Evolutionary conservation across 1,140 invertebrate genomes (phyloP), one percentile per base, ranked within the genome.

Genomic region (Lepeophtheirus salmonis): DNA sequence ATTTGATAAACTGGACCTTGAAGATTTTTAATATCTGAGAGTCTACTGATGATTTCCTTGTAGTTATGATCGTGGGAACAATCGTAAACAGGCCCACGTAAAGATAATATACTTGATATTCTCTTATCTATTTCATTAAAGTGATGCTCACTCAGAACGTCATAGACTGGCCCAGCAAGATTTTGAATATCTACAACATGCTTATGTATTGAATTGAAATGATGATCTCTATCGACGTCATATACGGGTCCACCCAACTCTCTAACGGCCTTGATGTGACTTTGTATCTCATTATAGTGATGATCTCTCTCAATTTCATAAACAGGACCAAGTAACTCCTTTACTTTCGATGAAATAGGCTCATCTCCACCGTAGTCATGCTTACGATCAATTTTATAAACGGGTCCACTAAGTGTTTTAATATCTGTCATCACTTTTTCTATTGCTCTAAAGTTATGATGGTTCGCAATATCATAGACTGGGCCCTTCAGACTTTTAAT

Each of bases 91-190:
- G 20, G 14, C 3, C 14, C 50, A 10, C 14, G 20, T n/a, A n/a
- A 16, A n/a, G 3, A 6, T 52, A 52, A 52, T 13, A 52, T 20
- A 6, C 18, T 51, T n/a, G 18, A 14, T 13, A 60, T 50, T 60
- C 20, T 50, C 18, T 25, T 50, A 13, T 60, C 23, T 1, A 60
- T 49, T n/a, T 60, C 57, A 60, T 60, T 60, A 25, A 60, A 60
- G 49, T 60, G 57, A 60, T 60, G 57, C 6, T 60, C 14, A 60
- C 10, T 60, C 57, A 21, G 13, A 20, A 61, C 22, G 49, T 61
- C 50, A 21, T 61, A 61, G 25, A 61, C 49, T 17, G 59, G 59
- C 17, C 59, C 50, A 3, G 14, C 50, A 18, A 52, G 50, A 10
- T 20, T 20, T 52, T 52, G 14, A n/a, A 52, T 52, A 6, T 16